phyloP scores from a whole-genome alignment of 2,113 vertebrate genomes.

The Peromyscus californicus region DNA sequence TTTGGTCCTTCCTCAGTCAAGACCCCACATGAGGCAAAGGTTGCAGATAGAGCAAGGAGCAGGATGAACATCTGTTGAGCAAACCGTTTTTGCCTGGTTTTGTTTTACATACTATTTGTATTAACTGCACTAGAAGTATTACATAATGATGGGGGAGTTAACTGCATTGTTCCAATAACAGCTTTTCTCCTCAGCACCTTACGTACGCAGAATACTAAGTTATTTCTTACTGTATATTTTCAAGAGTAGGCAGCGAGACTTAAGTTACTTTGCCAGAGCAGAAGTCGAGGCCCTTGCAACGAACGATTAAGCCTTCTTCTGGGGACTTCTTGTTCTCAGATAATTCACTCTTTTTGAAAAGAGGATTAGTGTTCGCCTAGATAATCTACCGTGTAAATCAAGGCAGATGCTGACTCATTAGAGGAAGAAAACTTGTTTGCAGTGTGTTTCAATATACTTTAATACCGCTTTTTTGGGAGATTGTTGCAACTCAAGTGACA shows the following conservation, averaged over 20 bases:
- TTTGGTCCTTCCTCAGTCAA: background rate
- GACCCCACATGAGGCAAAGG: background rate
- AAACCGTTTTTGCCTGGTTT: background rate
- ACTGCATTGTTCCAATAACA: background rate
- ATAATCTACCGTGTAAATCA: constrained; percentile 31
- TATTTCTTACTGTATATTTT: constrained; percentile 39
- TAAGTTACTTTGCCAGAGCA: constrained; percentile 55
- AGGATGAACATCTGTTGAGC: background rate
- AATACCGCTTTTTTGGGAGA: constrained; percentile 33
- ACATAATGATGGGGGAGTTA: background rate
- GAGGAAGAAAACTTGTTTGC: constrained; percentile 26
- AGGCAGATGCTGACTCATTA: constrained; percentile 26
- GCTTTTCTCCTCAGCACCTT: background rate
- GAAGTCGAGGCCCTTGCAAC: constrained; percentile 22
- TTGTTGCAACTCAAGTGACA: constrained; percentile 19
- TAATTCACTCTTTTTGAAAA: constrained; percentile 41
- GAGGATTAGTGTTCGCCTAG: constrained; percentile 48
- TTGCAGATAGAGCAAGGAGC: background rate
- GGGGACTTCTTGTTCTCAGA: constrained; percentile 47
- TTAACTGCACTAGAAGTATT: constrained; percentile 38
- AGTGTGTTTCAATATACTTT: constrained; percentile 55
- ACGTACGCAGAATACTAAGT: background rate
- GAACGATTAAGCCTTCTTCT: constrained; percentile 52
- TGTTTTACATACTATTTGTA: constrained; percentile 49
- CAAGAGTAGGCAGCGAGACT: background rate